phyloP scores from a whole-genome alignment of 2,888 invertebrate genomes.

The Drosophila vallismaia region DNA sequence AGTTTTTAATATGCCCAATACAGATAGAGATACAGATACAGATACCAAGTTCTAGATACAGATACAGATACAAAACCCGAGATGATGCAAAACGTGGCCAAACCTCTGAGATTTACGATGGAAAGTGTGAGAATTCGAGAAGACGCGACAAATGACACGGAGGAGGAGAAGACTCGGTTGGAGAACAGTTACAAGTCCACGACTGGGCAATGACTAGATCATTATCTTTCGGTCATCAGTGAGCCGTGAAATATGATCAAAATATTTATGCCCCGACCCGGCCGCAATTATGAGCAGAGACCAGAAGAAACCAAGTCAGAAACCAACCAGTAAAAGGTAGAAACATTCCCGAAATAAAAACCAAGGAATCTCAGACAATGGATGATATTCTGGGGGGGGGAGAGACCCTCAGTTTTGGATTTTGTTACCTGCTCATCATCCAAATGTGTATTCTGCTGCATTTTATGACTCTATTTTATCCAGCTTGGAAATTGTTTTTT shows the following conservation, averaged over 20 bases:
- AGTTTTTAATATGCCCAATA: constrained; percentile 59
- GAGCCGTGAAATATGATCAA: constrained; percentile 78
- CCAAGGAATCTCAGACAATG: constrained; percentile 35
- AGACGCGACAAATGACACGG: constrained; percentile 49
- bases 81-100: constrained; percentile 74
- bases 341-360: constrained; percentile 22
- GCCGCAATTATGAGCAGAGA: constrained; percentile 64
- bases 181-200: constrained; percentile 68
- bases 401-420: constrained; percentile 58
- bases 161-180: constrained; percentile 41
- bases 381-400: not conserved
- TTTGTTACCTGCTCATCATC: constrained; percentile 63
- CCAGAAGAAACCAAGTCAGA: constrained; percentile 4
- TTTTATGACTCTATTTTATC: constrained; percentile 70
- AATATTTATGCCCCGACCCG: constrained; percentile 64
- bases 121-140: constrained; percentile 79
- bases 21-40: constrained; percentile 4
- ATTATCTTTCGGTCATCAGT: constrained; percentile 56
- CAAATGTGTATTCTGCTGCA: constrained; percentile 18
- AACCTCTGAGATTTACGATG: constrained; percentile 70
- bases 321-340: not conserved
- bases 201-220: constrained; percentile 57
- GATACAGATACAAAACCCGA: constrained; percentile 1
- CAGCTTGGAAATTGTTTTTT: constrained; percentile 60
- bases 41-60: constrained; percentile 2